phyloP scores from a whole-genome alignment of 2,797 vertebrate genomes.

The Chaenodraco wilsoni region DNA sequence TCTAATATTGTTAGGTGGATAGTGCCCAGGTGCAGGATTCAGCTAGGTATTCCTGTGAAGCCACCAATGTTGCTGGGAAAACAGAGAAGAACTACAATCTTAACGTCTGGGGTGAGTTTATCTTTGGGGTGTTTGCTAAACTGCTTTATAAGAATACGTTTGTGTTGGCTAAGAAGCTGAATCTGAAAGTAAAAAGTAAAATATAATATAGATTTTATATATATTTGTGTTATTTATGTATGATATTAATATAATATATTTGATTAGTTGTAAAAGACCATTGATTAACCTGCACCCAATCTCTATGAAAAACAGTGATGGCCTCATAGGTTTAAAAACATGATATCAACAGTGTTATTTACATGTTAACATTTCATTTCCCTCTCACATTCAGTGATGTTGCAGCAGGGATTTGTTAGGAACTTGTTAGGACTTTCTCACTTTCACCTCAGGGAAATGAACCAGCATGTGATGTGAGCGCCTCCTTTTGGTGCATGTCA shows the following conservation, averaged over 20 bases:
- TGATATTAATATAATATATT: not conserved
- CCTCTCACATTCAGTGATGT: no score
- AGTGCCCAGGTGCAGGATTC: constrained; percentile 91
- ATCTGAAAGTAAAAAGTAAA: not conserved
- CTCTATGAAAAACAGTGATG: not conserved
- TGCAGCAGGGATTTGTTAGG: no score
- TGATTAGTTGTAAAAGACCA: not conserved
- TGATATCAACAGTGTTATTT: not conserved
- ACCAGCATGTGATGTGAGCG: constrained; percentile 26
- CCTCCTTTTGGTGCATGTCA: constrained; percentile 57
- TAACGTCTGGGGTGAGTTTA: constrained; percentile 93
- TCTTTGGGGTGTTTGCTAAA: not conserved
- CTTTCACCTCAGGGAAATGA: not conserved
- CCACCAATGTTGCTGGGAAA: constrained; percentile 94
- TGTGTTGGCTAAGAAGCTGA: not conserved
- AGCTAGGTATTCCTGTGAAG: constrained; percentile 96
- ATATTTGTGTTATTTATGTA: no score
- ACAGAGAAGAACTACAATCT: constrained; percentile 97
- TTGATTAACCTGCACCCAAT: not conserved
- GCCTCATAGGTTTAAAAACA: not conserved
- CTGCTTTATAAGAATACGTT: not conserved
- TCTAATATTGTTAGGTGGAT: constrained; percentile 81
- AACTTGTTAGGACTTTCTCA: no score
- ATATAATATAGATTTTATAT: not conserved
- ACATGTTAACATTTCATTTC: no score